Evolutionary conservation across 2,113 vertebrate genomes (phyloP).

Genomic region (Gymnobelideus leadbeateri): DNA sequence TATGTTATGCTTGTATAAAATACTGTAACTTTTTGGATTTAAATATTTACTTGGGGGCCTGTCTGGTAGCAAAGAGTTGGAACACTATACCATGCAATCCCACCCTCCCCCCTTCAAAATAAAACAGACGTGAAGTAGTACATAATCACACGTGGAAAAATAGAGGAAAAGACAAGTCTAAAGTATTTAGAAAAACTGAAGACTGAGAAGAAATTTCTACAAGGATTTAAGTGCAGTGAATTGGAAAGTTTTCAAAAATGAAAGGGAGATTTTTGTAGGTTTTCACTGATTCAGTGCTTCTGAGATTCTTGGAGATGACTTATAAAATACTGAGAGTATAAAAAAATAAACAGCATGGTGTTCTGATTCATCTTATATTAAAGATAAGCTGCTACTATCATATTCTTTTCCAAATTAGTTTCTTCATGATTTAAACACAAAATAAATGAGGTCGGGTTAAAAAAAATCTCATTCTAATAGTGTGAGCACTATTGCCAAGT

Average conservation of each 20-base stretch:
- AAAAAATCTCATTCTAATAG: slow-evolving; percentile 36
- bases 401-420: neutral
- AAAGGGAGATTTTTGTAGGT: neutral
- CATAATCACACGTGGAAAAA: neutral
- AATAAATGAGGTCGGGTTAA: slow-evolving; percentile 3
- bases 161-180: neutral
- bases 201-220: neutral
- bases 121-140: neutral
- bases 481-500: slow-evolving; percentile 48
- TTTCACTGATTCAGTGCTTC: slow-evolving; percentile 27
- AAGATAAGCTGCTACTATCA: neutral
- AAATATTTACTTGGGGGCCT: neutral
- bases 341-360: slow-evolving; percentile 10
- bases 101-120: neutral
- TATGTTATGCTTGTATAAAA: neutral
- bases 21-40: neutral
- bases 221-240: neutral
- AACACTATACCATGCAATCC: too few species aligned
- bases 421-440: slow-evolving; percentile 38
- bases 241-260: neutral
- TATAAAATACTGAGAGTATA: neutral
- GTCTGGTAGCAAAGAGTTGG: neutral
- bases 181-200: neutral
- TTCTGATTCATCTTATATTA: slow-evolving; percentile 26
- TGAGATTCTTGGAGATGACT: slow-evolving; percentile 1